These are phyloP conservation scores for Phyllopteryx taeniolatus DNA, from an alignment of 2,113 vertebrate species.

Conservation along the genomic window DNA sequence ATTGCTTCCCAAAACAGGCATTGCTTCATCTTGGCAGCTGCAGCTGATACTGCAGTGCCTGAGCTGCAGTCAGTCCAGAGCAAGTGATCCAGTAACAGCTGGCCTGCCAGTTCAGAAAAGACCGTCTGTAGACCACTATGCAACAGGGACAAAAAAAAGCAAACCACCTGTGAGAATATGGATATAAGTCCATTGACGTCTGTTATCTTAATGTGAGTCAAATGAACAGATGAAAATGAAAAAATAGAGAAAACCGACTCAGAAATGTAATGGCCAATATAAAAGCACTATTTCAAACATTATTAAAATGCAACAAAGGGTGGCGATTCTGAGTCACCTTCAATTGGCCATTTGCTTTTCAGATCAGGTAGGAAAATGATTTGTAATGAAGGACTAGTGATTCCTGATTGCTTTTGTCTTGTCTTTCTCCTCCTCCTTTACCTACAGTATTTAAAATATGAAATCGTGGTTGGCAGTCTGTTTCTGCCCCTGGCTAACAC, in stretches of 20 bases:
- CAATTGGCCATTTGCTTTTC: conserved; percentile 43
- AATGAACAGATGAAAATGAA: conserved; percentile 13
- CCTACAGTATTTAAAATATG: neutral
- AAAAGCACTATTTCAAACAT: conserved; percentile 17
- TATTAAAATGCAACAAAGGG: conserved; percentile 6
- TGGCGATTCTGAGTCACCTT: conserved; percentile 17
- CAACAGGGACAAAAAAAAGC: neutral
- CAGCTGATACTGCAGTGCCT: neutral
- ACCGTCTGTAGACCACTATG: neutral
- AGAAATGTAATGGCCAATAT: conserved; percentile 6
- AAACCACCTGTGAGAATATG: neutral
- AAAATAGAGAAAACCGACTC: conserved; percentile 1
- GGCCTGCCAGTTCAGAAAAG: neutral
- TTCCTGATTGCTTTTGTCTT: conserved; percentile 6
- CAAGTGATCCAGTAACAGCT: neutral
- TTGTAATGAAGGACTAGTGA: conserved; percentile 12
- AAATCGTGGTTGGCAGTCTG: neutral
- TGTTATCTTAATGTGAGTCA: neutral
- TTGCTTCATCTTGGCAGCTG: neutral
- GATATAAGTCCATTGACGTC: neutral
- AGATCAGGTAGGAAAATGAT: conserved; percentile 15
- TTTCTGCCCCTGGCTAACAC: neutral
- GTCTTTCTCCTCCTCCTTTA: neutral
- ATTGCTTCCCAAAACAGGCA: neutral
- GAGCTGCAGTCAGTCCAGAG: neutral